A percentile compares a stretch with the other conserved stretches of the same genome.
phyloP scores from a whole-genome alignment of 2,888 invertebrate genomes.

The Platycheirus rosarum region DNA sequence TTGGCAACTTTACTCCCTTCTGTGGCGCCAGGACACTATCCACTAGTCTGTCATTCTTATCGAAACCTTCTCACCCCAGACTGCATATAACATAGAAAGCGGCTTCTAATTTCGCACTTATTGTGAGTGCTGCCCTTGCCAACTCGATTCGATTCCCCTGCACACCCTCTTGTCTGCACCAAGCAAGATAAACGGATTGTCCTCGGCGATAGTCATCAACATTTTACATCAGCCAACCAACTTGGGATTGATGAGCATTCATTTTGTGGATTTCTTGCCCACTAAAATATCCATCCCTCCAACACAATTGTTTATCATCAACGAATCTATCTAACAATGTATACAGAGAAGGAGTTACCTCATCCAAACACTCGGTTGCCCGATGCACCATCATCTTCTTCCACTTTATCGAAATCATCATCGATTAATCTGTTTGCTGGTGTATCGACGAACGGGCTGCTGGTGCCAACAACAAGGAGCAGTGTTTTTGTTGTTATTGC shows the following conservation, averaged over 20 bases:
- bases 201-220: constrained; percentile 66
- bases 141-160: neutral
- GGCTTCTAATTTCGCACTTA: constrained; percentile 53
- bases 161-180: constrained; percentile 20
- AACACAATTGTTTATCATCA: constrained; percentile 30
- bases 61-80: constrained; percentile 1
- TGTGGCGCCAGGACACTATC: constrained; percentile 58
- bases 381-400: constrained; percentile 63
- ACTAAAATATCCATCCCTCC: constrained; percentile 8
- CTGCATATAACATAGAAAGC: constrained; percentile 27
- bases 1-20: constrained; percentile 6
- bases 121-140: constrained; percentile 35
- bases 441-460: constrained; percentile 45
- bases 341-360: constrained; percentile 33
- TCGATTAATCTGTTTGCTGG: constrained; percentile 73
- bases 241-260: constrained; percentile 58
- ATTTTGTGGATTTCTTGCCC: constrained; percentile 32
- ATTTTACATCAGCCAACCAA: constrained; percentile 62
- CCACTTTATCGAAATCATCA: constrained; percentile 71
- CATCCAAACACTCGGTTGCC: constrained; percentile 25
- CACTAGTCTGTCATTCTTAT: constrained; percentile 23
- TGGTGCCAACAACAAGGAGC: constrained; percentile 58
- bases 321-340: neutral
- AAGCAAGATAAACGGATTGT: constrained; percentile 66
- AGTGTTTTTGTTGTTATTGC: constrained; percentile 49